phyloP scores from a whole-genome alignment of 2,113 vertebrate genomes.

The Lophotis ruficrista region DNA sequence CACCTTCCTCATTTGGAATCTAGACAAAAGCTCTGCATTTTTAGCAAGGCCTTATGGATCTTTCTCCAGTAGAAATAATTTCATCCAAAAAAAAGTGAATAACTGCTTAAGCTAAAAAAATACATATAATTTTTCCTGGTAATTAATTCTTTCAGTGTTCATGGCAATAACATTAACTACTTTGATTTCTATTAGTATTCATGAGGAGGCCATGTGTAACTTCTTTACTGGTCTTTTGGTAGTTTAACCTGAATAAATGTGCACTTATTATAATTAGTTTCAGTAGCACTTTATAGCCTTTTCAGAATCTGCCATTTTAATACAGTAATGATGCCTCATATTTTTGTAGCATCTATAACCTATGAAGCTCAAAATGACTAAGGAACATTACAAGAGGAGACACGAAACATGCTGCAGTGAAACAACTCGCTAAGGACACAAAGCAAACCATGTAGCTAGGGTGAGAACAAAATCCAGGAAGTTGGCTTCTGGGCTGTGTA shows the following conservation, averaged over 20 bases:
- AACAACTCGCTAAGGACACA: background rate
- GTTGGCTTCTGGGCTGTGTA: background rate
- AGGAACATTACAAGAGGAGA: background rate
- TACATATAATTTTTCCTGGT: background rate
- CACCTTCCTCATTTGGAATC: conserved; percentile 1
- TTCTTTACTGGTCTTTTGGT: conserved; percentile 28
- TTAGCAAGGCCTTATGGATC: background rate
- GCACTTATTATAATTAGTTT: background rate
- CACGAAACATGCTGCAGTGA: background rate
- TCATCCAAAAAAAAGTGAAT: background rate
- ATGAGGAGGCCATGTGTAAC: conserved; percentile 9
- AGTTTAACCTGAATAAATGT: conserved; percentile 38
- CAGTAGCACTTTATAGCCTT: conserved; percentile 1
- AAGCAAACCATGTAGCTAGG: background rate
- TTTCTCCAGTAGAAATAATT: background rate
- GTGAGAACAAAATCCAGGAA: background rate
- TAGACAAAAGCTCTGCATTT: background rate
- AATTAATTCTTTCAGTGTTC: conserved; percentile 38
- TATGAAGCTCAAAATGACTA: background rate
- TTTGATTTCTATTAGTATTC: conserved; percentile 46
- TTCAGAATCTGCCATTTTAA: conserved; percentile 18
- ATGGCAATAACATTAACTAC: background rate
- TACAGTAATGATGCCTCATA: background rate
- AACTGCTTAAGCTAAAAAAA: background rate
- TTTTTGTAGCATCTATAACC: conserved; percentile 14